Conservation (phyloP, 2,113 vertebrate species). For the Irena cyanogastra region DNA sequence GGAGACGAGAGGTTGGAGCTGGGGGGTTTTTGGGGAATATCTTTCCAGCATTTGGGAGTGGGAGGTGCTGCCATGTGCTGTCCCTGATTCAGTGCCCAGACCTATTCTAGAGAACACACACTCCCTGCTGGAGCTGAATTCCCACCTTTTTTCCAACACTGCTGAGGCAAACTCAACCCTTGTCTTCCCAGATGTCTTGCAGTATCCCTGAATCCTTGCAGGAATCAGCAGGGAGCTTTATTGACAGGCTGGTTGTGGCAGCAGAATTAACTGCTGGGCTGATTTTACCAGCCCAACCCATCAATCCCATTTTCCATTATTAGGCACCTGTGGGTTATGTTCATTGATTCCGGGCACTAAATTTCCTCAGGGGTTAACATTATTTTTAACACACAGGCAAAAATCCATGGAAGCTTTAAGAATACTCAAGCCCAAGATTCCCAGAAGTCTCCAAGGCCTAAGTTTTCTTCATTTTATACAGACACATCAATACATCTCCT, state of each 20-base stretch:
- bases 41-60: neutral
- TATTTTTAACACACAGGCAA: slow-evolving; percentile 7
- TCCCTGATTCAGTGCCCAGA: neutral
- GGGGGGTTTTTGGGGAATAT: neutral
- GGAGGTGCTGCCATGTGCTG: neutral
- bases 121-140: neutral
- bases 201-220: neutral
- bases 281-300: slow-evolving; percentile 54
- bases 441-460: neutral
- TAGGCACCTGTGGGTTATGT: slow-evolving; percentile 50
- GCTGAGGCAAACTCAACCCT: neutral
- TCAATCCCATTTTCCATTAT: slow-evolving; percentile 57
- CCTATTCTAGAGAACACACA: neutral
- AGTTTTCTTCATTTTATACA: slow-evolving; percentile 41
- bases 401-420: slow-evolving; percentile 70
- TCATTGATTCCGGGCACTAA: slow-evolving; percentile 56
- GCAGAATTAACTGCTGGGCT: slow-evolving; percentile 58
- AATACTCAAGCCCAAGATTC: slow-evolving; percentile 34
- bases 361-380: slow-evolving; percentile 63
- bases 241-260: slow-evolving; percentile 47
- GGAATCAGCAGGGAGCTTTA: slow-evolving; percentile 55
- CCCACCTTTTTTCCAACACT: neutral
- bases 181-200: neutral
- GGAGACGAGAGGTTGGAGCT: neutral
- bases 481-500: slow-evolving; percentile 33